A percentile compares a stretch with the other conserved stretches of the same genome.
phyloP scores from a whole-genome alignment of 2,888 invertebrate genomes.

The Zaprionus obscuricornis region DNA sequence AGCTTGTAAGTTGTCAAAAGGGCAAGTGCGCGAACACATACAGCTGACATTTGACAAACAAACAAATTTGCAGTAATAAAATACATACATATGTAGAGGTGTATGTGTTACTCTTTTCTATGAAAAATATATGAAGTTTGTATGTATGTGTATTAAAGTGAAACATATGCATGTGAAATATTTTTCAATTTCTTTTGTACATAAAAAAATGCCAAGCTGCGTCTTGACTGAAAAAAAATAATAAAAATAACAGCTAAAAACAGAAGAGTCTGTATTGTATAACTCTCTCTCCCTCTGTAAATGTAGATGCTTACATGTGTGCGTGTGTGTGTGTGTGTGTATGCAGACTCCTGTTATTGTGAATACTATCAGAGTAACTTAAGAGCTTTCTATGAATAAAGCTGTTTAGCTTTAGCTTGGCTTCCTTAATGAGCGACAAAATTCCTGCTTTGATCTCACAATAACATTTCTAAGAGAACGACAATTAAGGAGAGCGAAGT shows the following conservation, averaged over 20 bases:
- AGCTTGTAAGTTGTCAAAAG: slow-evolving; percentile 19
- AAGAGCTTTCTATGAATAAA: slow-evolving; percentile 7
- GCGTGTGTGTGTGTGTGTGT: slow-evolving; percentile 1
- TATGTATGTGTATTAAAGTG: slow-evolving; percentile 3
- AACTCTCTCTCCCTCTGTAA: too few relatives aligned
- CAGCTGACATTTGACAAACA: slow-evolving; percentile 71
- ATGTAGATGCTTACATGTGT: not conserved
- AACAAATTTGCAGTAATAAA: slow-evolving; percentile 56
- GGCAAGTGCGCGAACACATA: slow-evolving; percentile 37
- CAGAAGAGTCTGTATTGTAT: too few relatives aligned
- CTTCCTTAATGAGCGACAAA: slow-evolving; percentile 6
- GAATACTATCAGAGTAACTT: slow-evolving; percentile 10
- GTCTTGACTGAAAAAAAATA: too few relatives aligned
- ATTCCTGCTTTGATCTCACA: slow-evolving; percentile 40
- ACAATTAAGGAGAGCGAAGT: not conserved
- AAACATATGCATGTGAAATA: too few relatives aligned
- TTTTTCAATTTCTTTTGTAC: too few relatives aligned
- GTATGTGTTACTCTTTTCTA: slow-evolving; percentile 35
- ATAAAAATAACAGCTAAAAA: too few relatives aligned
- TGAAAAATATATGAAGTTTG: not conserved
- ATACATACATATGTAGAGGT: slow-evolving; percentile 11
- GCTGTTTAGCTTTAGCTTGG: slow-evolving; percentile 6
- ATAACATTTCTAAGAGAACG: slow-evolving; percentile 11
- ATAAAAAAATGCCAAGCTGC: too few relatives aligned
- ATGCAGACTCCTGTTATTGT: too few relatives aligned